Percentiles rank a stretch among this genome's conserved stretches.
These are phyloP conservation scores for Chionodraco myersi DNA, from an alignment of 2,113 vertebrate genomes.

Conservation along the genomic window DNA sequence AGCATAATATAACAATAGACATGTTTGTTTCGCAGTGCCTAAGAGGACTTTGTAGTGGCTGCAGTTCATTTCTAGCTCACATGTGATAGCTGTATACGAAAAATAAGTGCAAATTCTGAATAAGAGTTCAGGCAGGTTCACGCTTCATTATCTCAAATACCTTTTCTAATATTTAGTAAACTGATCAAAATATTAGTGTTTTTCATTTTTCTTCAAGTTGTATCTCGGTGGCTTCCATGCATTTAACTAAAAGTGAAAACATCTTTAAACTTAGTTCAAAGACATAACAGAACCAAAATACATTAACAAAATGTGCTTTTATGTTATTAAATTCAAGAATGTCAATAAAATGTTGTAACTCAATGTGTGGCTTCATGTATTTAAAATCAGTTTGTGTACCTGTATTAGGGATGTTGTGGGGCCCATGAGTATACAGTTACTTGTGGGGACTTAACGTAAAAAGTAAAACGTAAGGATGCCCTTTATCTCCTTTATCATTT, in stretches of 20 bases:
- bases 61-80: slow-evolving; percentile 15
- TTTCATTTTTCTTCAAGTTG: neutral
- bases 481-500: too few relatives aligned
- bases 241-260: slow-evolving; percentile 26
- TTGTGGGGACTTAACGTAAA: too few relatives aligned
- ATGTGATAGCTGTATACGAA: slow-evolving; percentile 15
- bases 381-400: neutral
- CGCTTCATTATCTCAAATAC: neutral
- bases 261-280: slow-evolving; percentile 12
- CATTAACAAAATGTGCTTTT: slow-evolving; percentile 53
- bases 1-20: neutral
- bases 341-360: slow-evolving; percentile 65
- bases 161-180: slow-evolving; percentile 7
- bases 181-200: slow-evolving; percentile 27
- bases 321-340: slow-evolving; percentile 61
- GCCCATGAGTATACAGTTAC: too few relatives aligned
- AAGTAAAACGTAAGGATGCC: too few relatives aligned
- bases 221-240: neutral
- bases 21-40: slow-evolving; percentile 10
- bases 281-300: slow-evolving; percentile 45
- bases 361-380: neutral
- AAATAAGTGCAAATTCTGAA: neutral
- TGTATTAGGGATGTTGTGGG: neutral
- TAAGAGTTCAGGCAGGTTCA: neutral
- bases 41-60: slow-evolving; percentile 4